Conservation (phyloP, 92 coral and sea anemone genomes). For the Bergia puertoricense region DNA sequence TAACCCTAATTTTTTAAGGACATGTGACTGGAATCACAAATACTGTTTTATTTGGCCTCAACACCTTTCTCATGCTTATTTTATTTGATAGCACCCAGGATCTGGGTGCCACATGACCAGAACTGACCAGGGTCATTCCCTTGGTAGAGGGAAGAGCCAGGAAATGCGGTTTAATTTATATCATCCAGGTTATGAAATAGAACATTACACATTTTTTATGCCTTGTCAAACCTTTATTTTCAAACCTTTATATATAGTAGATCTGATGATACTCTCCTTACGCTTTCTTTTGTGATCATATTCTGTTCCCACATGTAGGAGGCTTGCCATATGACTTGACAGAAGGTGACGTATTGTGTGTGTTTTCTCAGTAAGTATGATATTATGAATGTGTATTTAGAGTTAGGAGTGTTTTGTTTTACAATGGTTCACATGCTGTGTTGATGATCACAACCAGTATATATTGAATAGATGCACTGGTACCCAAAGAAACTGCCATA, state of each 20-base stretch:
- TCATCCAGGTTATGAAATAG: too few relatives aligned
- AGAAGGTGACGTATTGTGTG: constrained; percentile 96
- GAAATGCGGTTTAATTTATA: too few relatives aligned
- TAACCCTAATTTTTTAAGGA: too few relatives aligned
- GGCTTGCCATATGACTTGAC: constrained; percentile 95
- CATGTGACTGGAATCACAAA: too few relatives aligned
- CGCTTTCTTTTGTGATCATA: not conserved
- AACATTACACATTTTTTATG: too few relatives aligned
- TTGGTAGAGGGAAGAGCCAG: too few relatives aligned
- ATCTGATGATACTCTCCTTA: not conserved
- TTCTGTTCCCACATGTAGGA: constrained; percentile 42
- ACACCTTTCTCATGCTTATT: too few relatives aligned
- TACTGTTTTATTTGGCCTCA: too few relatives aligned
- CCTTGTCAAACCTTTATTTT: too few relatives aligned
- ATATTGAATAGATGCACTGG: not conserved
- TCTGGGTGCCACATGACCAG: too few relatives aligned
- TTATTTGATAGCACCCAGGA: too few relatives aligned
- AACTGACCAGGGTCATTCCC: too few relatives aligned
- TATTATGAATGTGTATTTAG: not conserved
- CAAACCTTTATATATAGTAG: not conserved
- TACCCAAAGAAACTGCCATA: not conserved
- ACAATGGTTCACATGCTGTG: not conserved
- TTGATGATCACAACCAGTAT: not conserved
- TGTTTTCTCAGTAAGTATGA: constrained; percentile 93
- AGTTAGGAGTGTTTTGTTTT: not conserved